Evolutionary conservation across 2,888 invertebrate species (phyloP), one percentile per base, ranked within the genome.

Genomic region (Amorpha juglandis): DNA sequence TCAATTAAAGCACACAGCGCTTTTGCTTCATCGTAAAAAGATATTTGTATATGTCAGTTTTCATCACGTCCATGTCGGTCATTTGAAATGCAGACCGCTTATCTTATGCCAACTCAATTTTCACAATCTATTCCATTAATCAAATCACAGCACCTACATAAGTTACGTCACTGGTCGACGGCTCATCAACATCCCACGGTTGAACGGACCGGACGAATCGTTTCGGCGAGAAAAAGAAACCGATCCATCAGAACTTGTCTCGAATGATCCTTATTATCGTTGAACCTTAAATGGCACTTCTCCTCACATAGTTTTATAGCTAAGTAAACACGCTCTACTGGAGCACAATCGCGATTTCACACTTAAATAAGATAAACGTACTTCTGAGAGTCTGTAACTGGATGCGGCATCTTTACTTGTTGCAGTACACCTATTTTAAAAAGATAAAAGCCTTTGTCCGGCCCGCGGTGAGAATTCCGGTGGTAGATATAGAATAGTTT

Each of bases 81-180:
- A 77, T 72, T 79, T 81, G 78, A 82, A 81, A 80, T 79, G 81
- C 78, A 78, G 75, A 77, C 80, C 78, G 83, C 82, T 86, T 81
- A 84, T 87, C 82, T 81, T 76, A 75, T 80, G 81, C 85, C 82
- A 81, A 81, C 83, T 82, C 80, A 84, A 84, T 87, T 86, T 86
- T 82, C 77, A 80, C 84, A 88, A 90, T 90, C 90, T 81, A 78
- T 84, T 88, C 83, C 86, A 90, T 90, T 89, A 87, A 90, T 91
- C 90, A 87, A 83, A 83, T 83, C 79, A 79, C 74, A 75, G 76
- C 76, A 77, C 75, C 76, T 78, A 68, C 63, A 70, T 73, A 71
- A 72, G 76, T 82, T 83, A 81, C 83, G 79, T 83, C 82, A 84
- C 74, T 78, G 70, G 72, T 71, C 70, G 69, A 70, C 65, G 75